phyloP scores from a whole-genome alignment of 2,113 vertebrate species.

The Pseudois nayaur region DNA sequence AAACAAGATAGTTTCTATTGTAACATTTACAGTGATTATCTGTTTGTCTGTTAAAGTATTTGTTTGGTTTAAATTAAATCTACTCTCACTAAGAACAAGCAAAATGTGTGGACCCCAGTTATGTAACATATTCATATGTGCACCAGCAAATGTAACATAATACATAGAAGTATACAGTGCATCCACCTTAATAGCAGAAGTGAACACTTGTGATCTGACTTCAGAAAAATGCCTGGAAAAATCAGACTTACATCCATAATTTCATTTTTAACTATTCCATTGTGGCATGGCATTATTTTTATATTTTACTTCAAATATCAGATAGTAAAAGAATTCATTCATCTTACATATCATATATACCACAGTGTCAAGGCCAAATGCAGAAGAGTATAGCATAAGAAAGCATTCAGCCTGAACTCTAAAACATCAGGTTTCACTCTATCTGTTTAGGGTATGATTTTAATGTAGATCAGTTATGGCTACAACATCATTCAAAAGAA shows the following conservation, averaged over 20 bases:
- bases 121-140: background rate
- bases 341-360: background rate
- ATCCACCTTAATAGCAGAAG: constrained; percentile 57
- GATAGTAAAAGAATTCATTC: constrained; percentile 27
- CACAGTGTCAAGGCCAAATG: background rate
- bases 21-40: constrained; percentile 37
- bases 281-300: constrained; percentile 30
- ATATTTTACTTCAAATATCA: background rate
- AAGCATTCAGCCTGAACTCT: background rate
- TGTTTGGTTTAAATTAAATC: constrained; percentile 34
- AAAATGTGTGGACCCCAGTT: background rate
- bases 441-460: background rate
- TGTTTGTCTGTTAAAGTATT: constrained; percentile 25
- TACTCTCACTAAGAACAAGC: constrained; percentile 3
- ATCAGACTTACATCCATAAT: constrained; percentile 48
- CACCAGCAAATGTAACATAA: constrained; percentile 49
- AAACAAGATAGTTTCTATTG: background rate
- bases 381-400: background rate
- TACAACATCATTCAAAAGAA: constrained; percentile 39
- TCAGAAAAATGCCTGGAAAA: constrained; percentile 49
- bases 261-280: constrained; percentile 43
- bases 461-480: background rate
- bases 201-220: constrained; percentile 50
- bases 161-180: background rate
- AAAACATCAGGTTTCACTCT: constrained; percentile 5